These are phyloP conservation scores for Mormyrus proboscirostris DNA, from an alignment of 2,797 vertebrate species.

Conservation along the genomic window DNA sequence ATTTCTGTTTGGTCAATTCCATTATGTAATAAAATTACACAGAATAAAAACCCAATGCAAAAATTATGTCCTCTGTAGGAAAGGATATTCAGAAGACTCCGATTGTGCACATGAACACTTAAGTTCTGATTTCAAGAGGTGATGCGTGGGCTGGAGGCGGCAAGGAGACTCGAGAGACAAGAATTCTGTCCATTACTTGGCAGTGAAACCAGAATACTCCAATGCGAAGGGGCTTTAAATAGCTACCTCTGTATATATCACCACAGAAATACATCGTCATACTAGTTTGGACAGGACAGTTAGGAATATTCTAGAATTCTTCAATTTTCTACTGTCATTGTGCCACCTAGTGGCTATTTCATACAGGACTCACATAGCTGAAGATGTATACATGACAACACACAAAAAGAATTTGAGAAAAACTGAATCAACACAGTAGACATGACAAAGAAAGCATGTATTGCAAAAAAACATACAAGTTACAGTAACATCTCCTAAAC, in stretches of 20 bases:
- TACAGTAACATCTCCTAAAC: conserved; percentile 11
- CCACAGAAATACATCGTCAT: not conserved
- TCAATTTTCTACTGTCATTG: not conserved
- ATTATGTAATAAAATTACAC: not conserved
- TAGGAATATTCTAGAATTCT: conserved; percentile 9
- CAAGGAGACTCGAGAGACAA: not conserved
- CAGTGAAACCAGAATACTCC: not conserved
- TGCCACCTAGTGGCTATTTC: not conserved
- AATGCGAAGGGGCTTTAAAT: not conserved
- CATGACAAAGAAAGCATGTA: conserved; percentile 16
- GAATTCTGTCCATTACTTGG: not conserved
- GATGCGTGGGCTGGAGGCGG: not conserved
- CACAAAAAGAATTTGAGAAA: not conserved
- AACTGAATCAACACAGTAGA: not conserved
- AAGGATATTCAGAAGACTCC: not conserved
- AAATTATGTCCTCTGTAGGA: not conserved
- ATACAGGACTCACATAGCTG: not conserved
- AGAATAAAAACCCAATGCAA: not conserved
- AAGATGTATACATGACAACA: not conserved
- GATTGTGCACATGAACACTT: not conserved
- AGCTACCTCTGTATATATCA: not conserved
- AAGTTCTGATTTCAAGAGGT: not conserved
- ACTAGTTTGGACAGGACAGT: not conserved
- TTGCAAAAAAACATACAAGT: conserved; percentile 13
- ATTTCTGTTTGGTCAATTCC: not conserved